Base-by-base conservation (phyloP, 2,888 invertebrate genomes). In the Eulithis prunata region DNA sequence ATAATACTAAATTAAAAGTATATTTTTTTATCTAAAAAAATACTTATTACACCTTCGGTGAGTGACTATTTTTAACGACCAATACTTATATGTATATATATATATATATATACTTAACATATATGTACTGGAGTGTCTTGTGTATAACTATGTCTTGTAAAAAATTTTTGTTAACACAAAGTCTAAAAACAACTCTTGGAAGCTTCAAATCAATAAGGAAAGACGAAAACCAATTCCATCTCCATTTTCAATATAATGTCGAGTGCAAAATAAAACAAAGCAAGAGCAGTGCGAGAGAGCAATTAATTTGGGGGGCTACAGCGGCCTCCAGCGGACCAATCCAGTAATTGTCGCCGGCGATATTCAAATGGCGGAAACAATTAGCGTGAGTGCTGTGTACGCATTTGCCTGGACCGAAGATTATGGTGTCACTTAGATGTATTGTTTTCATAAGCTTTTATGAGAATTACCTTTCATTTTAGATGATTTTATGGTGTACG, bases 331-430 rank as follows among this genome's bases (percentile, higher is more conserved):
- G 83, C 86, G 78, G 89, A 88, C 93, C 93, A 90, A 93, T 93
- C 89, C 82, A 79, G 85, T 91, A 92, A 93, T 91, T 91, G 93
- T 92, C 89, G 80, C 78, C 80, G 82, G 90, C 90, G 90, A 93
- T 93, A 93, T 93, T 93, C 90, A 93, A 93, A 93, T 93, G 93
- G 89, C 90, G 90, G 88, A 89, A 92, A 93, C 90, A 93, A 93
- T 93, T 93, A 93, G 83, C 78, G 79, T 85, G 84, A 93, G 93
- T 93, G 93, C 92, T 87, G 79, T 78, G 78, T 79, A 85, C 81
- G 79, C 76, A 83, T 82, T 85, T 81, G 75, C 74, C 77, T 78
- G 75, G 76, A 76, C 76, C 68, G 52, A 58, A 64, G 55, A 63
- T 54, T 51, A 51, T 63, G 65, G 46, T 55, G 57, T 38, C 64